Base-by-base conservation (phyloP, 1,140 invertebrate genomes). In the Tetramorium simillimum region DNA sequence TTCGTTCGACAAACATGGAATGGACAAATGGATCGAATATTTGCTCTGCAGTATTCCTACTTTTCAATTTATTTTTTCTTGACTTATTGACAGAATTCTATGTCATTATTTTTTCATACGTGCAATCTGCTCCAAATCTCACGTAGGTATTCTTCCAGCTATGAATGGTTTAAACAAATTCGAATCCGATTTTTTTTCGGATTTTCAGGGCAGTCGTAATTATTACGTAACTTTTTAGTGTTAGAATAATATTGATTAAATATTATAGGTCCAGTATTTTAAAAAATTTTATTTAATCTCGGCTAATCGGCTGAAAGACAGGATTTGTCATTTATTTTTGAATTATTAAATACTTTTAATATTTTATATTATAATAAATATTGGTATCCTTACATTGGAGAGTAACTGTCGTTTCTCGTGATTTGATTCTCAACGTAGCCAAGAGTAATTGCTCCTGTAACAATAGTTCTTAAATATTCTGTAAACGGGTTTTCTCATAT, bases 1-100 rank as follows among this genome's bases (percentile, higher is more conserved):
- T 81, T 72, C 53, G 21, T 53, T 37, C 46, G 43, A 37, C n/a
- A n/a, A n/a, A n/a, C 43, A 43, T 33, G 28, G 2, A 43, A 49
- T 49, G 46, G 40, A 18, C 49, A 16, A 51, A 51, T 18, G 3
- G 21, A 28, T 21, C 21, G 56, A 60, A 62, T 43, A 49, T 81
- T 81, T 69, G 62, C 37, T 69, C 46, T 69, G 33, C 14, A 51
- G 33, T 16, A 3, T 43, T 81, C 24, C 63, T 46, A 43, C 56
- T 40, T 51, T 70, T 49, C 46, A 12, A 70, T 21, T 69, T 69
- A 70, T 70, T 58, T 43, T 81, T 81, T 70, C 37, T 81, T 37
- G 49, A 81, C 51, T 51, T 72, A 70, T 81, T 81, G 65, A 81
- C 49, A 81, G 49, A 81, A 49, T 65, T 56, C 62, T 80, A 51